Evolutionary conservation across 2,113 vertebrate genomes (phyloP).

Genomic region (Pterocles orientalis): DNA sequence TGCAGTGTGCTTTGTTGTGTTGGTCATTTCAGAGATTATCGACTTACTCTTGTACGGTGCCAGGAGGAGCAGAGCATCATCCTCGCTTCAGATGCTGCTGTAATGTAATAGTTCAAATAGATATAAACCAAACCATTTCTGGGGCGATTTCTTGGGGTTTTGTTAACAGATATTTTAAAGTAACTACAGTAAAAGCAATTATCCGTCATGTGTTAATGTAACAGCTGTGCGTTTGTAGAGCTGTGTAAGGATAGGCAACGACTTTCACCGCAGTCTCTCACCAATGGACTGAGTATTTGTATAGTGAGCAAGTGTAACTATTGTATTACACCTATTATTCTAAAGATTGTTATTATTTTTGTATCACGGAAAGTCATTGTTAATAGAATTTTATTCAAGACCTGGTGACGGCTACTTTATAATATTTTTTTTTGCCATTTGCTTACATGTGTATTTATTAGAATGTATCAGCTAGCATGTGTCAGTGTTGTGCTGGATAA

Average conservation of each 20-base stretch:
- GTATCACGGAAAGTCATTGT: neutral
- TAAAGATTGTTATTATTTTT: conserved; percentile 36
- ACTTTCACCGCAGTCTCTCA: neutral
- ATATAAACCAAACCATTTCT: neutral
- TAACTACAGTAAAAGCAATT: conserved; percentile 19
- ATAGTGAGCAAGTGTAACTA: conserved; percentile 3
- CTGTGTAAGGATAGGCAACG: neutral
- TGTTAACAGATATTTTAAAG: conserved; percentile 12
- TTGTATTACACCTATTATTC: neutral
- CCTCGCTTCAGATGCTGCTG: neutral
- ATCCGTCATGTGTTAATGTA: conserved; percentile 3
- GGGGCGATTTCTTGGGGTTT: neutral
- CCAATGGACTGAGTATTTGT: neutral
- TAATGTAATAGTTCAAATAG: neutral
- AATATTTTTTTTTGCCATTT: neutral
- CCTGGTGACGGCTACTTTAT: neutral
- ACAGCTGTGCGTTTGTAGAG: neutral
- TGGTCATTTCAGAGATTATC: neutral
- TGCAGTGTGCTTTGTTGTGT: neutral
- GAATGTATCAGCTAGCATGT: conserved; percentile 23
- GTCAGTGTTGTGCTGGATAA: conserved; percentile 3
- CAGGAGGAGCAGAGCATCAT: neutral
- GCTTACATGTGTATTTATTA: conserved; percentile 20
- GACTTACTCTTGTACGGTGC: neutral
- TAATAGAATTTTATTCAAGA: conserved; percentile 14